phyloP scores from a whole-genome alignment of 1,140 invertebrate species.

The Argopecten irradians region DNA sequence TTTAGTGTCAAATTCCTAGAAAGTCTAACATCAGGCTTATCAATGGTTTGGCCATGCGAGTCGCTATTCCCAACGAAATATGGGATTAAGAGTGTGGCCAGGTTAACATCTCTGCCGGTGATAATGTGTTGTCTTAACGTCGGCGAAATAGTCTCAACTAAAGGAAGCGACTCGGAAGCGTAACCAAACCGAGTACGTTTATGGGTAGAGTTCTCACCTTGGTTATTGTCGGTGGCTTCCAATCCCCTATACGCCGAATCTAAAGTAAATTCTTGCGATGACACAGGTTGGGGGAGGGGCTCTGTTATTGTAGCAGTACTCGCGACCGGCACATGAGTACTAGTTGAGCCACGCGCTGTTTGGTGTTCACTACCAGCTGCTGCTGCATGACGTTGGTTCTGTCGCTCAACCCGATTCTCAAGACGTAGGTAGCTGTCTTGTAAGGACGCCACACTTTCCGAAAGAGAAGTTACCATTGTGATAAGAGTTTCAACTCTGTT shows the following conservation, averaged over 20 bases:
- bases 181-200: neutral
- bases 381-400: neutral
- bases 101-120: constrained; percentile 33
- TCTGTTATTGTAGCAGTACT: neutral
- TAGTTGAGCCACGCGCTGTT: neutral
- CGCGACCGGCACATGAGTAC: too few relatives aligned
- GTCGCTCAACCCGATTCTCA: neutral
- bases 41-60: neutral
- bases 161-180: constrained; percentile 8
- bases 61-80: neutral
- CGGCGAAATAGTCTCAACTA: constrained; percentile 17
- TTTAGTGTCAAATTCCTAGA: neutral
- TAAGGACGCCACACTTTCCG: neutral
- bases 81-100: constrained; percentile 38
- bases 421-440: neutral
- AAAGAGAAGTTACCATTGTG: neutral
- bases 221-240: neutral
- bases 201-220: neutral
- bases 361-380: constrained; percentile 30
- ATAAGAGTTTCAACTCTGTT: neutral
- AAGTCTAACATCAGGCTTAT: constrained; percentile 39
- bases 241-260: neutral
- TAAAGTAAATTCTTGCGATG: neutral
- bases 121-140: constrained; percentile 25
- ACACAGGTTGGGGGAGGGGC: neutral